These are phyloP conservation scores for Ganaspis sp. DNA, from an alignment of 1,140 invertebrate species.

Conservation along the genomic window DNA sequence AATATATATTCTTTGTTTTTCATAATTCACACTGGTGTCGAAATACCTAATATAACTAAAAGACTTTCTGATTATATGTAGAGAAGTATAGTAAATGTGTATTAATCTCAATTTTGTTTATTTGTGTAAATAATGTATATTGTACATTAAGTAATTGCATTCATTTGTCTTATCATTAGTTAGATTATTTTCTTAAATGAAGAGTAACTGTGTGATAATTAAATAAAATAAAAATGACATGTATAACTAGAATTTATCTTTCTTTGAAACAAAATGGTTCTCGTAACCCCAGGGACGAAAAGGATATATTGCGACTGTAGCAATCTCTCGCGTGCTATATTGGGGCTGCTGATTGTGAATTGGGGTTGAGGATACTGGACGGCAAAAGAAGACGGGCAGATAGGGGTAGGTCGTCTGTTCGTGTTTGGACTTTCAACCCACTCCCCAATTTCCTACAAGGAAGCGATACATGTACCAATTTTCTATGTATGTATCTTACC, in stretches of 20 bases:
- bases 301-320: slow-evolving; percentile 3
- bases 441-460: slow-evolving; percentile 15
- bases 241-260: neutral
- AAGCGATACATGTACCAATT: slow-evolving; percentile 6
- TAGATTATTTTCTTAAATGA: neutral
- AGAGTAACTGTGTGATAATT: neutral
- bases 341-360: slow-evolving; percentile 29
- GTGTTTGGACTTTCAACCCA: slow-evolving; percentile 19
- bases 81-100: no score
- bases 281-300: neutral
- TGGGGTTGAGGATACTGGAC: slow-evolving; percentile 21
- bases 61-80: no score
- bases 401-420: slow-evolving; percentile 20
- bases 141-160: no score
- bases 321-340: slow-evolving; percentile 29
- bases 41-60: no score
- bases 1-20: no score
- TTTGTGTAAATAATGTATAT: no score
- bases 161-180: neutral
- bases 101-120: no score
- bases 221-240: neutral
- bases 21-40: no score
- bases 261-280: slow-evolving; percentile 10
- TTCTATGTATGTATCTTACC: neutral
- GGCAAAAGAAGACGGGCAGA: neutral